Evolutionary conservation across 35 echinoderm and acorn worm species (phyloP), one percentile per base, ranked within the genome.

Genomic region (Acanthaster planci): DNA sequence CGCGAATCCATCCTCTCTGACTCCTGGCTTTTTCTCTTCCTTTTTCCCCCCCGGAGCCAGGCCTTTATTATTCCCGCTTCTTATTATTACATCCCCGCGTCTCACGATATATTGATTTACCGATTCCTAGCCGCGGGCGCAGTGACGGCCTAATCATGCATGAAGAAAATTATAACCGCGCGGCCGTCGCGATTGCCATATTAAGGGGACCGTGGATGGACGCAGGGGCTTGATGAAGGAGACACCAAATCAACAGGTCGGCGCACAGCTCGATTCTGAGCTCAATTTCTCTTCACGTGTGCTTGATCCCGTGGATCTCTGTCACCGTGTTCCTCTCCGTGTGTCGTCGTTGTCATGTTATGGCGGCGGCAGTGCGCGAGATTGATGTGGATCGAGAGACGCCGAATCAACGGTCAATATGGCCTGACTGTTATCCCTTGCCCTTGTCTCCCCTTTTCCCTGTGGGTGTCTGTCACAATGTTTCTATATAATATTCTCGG

Each of bases 41-140:
- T 31, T 3, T 72, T 14, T 72, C 30, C 64, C 64, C 64, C 64
- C 42, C 42, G 12, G 42, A 34, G 64, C 9, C 64, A 72, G 34
- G 21, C 64, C 64, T 26, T 72, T 34, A 72, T 72, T 72, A 72
- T 72, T 72, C 64, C 30, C 64, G 64, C 64, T 72, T 34, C 64
- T 72, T 72, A 72, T 72, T 72, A 72, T 72, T 72, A 72, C 64
- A 72, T 72, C 64, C 64, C 64, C 64, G 64, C 30, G 64, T 72
- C 64, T 26, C 64, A 72, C 64, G 64, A 72, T 72, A 72, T 72
- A 72, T 72, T 72, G 64, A 72, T 72, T 72, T 72, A 72, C 64
- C 23, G 64, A 72, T 72, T 72, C 64, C 23, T 72, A 47, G 64
- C 64, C 64, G 19, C 26, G 9, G 64, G 64, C 64, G 64, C 23